Conservation (phyloP, 2,113 vertebrate genomes). For the Porphyrio hochstetteri region DNA sequence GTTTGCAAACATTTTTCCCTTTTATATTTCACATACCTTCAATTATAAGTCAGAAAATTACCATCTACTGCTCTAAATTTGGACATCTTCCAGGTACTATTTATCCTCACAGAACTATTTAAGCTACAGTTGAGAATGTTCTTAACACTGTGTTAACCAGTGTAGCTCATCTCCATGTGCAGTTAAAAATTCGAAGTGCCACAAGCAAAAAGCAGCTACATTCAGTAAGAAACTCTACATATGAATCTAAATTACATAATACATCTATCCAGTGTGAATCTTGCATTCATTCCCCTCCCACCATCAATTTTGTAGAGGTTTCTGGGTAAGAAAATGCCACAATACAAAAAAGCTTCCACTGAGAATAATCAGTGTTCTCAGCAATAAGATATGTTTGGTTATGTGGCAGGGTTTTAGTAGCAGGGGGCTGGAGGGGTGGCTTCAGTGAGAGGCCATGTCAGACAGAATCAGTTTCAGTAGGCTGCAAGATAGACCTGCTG, state of each 20-base stretch:
- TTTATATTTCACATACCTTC: not conserved
- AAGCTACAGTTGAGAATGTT: not conserved
- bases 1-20: constrained; percentile 4
- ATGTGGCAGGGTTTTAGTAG: not conserved
- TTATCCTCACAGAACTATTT: not conserved
- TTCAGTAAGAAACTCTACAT: not conserved
- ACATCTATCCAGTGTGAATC: not conserved
- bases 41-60: not conserved
- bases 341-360: not conserved
- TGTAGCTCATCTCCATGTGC: not conserved
- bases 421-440: not conserved
- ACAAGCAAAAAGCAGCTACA: not conserved
- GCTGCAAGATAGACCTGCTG: accelerated
- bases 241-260: not conserved
- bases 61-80: not conserved
- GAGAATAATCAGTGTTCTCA: not conserved
- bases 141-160: not conserved
- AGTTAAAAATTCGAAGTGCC: not conserved
- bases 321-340: not conserved
- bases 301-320: not conserved
- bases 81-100: not conserved
- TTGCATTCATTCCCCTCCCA: not conserved
- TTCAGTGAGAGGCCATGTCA: not conserved
- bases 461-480: not conserved
- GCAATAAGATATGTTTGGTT: not conserved